Evolutionary conservation across 2,888 invertebrate species (phyloP).

Genomic region (Syrista parreyssii): DNA sequence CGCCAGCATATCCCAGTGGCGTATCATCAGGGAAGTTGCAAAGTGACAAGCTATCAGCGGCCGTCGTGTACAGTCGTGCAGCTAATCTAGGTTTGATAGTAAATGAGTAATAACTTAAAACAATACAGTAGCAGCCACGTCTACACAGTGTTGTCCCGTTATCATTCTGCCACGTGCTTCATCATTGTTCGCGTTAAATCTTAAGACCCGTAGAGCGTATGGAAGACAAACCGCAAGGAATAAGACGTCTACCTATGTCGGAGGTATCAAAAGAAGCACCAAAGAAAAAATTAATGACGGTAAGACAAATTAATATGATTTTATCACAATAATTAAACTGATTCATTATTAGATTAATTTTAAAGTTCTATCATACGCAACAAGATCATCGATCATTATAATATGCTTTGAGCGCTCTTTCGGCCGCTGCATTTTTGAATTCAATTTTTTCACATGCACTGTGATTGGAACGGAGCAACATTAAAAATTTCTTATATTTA

Average conservation of each 20-base stretch:
- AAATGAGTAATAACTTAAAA: not conserved
- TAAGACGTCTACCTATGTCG: slow-evolving; percentile 7
- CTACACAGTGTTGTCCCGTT: not conserved
- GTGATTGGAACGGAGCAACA: not conserved
- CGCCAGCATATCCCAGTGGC: not conserved
- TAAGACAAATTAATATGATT: slow-evolving; percentile 24
- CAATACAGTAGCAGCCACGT: not conserved
- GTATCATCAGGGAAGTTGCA: not conserved
- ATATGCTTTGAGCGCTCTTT: not conserved
- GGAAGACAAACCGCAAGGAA: not conserved
- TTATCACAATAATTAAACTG: not conserved
- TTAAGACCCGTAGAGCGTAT: not conserved
- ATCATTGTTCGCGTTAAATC: not conserved
- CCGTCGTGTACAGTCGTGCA: not conserved
- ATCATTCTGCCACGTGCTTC: not conserved
- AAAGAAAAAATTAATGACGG: slow-evolving; percentile 53
- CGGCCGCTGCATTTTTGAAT: not conserved
- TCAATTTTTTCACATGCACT: not conserved
- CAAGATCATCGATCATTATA: not conserved
- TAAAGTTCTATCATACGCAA: not conserved
- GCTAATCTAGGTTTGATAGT: not conserved
- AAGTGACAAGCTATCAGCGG: not conserved
- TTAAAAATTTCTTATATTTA: too few species aligned
- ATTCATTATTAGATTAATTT: not conserved
- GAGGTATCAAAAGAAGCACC: slow-evolving; percentile 30